Evolutionary conservation across 2,888 invertebrate genomes (phyloP).

Genomic region (Asteroscopus sphinx): DNA sequence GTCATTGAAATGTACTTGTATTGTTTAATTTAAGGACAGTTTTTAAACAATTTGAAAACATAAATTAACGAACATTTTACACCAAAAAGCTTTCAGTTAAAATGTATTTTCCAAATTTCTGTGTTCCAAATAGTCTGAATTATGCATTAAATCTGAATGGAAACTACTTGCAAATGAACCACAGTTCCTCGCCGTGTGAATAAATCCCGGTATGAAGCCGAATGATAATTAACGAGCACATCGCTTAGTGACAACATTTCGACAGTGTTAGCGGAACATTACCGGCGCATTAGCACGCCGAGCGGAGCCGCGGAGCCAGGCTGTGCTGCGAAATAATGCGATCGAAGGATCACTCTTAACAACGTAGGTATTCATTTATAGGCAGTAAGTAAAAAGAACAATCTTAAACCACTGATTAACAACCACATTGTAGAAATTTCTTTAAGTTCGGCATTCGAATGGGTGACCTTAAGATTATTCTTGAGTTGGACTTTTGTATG

Average conservation of each 20-base stretch:
- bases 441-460: too few species aligned
- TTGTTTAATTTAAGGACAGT: too few species aligned
- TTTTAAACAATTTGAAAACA: too few species aligned
- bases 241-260: not conserved
- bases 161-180: not conserved
- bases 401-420: too few species aligned
- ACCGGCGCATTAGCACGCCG: not conserved
- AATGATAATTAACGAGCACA: slow-evolving; percentile 8
- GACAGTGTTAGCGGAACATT: not conserved
- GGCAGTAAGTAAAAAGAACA: too few species aligned
- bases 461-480: not conserved
- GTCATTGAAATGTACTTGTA: not conserved
- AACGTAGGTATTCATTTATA: not conserved
- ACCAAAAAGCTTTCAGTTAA: too few species aligned
- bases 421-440: too few species aligned
- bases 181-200: not conserved
- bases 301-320: not conserved
- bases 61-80: too few species aligned
- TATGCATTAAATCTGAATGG: not conserved
- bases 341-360: not conserved
- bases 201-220: slow-evolving; percentile 1
- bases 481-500: not conserved
- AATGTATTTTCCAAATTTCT: too few species aligned
- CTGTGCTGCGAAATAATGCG: not conserved
- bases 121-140: too few species aligned